Evolutionary conservation across 1,140 invertebrate genomes (phyloP).

Genomic region (Chironomus striatipennis): DNA sequence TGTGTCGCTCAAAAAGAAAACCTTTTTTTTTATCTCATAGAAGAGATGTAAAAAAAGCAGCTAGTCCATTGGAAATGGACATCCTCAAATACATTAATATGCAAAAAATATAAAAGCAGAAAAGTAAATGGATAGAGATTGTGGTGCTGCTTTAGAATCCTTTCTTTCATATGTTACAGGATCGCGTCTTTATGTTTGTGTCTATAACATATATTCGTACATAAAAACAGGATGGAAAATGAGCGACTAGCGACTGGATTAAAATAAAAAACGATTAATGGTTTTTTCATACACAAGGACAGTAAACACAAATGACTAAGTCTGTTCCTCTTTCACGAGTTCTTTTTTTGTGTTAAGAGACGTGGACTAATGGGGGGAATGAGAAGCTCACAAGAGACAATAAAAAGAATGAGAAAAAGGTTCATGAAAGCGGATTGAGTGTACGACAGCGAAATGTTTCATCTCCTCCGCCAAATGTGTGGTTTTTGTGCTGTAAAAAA

Average conservation of each 20-base stretch:
- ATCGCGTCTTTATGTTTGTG: not conserved
- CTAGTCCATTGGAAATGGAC: not conserved
- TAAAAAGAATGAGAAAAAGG: not conserved
- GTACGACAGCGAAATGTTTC: not conserved
- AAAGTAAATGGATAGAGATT: not conserved
- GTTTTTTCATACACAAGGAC: not conserved
- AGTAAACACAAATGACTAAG: not conserved
- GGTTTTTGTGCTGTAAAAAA: not conserved
- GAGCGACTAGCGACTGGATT: slow-evolving; percentile 11
- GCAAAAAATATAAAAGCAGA: slow-evolving; percentile 9
- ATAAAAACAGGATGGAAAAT: not conserved
- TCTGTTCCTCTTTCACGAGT: not conserved
- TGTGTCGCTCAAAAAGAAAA: not conserved
- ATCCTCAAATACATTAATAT: slow-evolving; percentile 16
- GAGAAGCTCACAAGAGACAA: not conserved
- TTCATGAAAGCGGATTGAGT: not conserved
- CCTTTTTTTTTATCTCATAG: not conserved
- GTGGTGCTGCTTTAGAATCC: not conserved
- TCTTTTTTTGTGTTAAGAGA: too few species aligned
- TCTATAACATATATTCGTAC: not conserved
- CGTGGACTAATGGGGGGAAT: not conserved
- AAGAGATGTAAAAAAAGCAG: too few species aligned
- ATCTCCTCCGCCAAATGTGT: slow-evolving; percentile 12
- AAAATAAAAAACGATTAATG: slow-evolving; percentile 23
- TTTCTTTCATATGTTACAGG: not conserved